Evolutionary conservation across 2,797 vertebrate species (phyloP), one percentile per base, ranked within the genome.

Genomic region (Tragopan temminckii): DNA sequence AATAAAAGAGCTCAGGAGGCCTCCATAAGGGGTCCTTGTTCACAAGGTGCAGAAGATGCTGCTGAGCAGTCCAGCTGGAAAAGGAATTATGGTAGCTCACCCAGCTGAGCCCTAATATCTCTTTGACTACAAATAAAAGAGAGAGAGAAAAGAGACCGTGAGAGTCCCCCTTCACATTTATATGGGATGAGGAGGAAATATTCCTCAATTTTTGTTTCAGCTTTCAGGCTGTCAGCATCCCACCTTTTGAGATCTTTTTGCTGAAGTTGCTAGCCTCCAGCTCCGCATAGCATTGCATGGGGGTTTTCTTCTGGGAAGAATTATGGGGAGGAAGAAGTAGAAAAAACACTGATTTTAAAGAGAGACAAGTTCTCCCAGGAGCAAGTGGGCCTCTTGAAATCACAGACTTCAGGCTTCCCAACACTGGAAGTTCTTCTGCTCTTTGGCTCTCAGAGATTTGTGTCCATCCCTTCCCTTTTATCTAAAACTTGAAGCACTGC

Each of bases 61-160:
- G 70, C 13, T 0, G 42, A 75, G 71, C 40, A 40, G 55, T 38
- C 35, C 93, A 77, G 29, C 75, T 94, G 91, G 93, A 88, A 93
- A 92, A 95, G 93, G 66, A 81, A 87, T 96, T 69, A 48, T 1
- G 0, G 24, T 33, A 75, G 81, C 71, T 57, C 20, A 10, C 0
- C 17, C 3, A 67, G 21, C 90, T 76, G 50, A 86, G 50, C 27
- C 63, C 17, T 75, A 17, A 45, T 33, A 64, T 46, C 72, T 90
- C 53, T 33, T 46, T 61, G 58, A 72, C 63, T 55, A 52, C 76
- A 55, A 15, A 89, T 75, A 93, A 91, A 90, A 64, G 40, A 35
- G 9, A 83, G 62, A 57, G 36, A 48, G 36, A 69, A 70, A 58
- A 87, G 70, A 82, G 75, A 11, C 45, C 36, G 58, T 15, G 27